A percentile compares a stretch with the other conserved stretches of the same genome.
Conservation (phyloP, 1,140 invertebrate species). For the Drosophila guanche region DNA sequence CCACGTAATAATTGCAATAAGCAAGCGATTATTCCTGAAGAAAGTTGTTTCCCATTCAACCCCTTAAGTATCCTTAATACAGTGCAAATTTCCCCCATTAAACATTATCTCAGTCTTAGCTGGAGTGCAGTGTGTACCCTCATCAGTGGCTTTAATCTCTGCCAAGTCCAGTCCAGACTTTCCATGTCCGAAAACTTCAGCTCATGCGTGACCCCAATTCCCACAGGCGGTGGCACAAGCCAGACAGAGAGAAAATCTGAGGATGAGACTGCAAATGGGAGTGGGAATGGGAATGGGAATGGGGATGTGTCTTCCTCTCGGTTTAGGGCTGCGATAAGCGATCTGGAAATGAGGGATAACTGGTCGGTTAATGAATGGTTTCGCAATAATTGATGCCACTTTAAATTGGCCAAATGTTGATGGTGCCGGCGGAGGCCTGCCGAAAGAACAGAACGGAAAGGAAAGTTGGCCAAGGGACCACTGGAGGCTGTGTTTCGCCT, state of each 20-base stretch:
- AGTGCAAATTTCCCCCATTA: constrained; percentile 49
- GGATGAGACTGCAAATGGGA: constrained; percentile 36
- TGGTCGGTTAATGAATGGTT: constrained; percentile 76
- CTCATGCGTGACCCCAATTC: constrained; percentile 74
- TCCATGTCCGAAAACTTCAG: constrained; percentile 46
- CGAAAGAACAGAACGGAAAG: constrained; percentile 40
- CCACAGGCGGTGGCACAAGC: constrained; percentile 51
- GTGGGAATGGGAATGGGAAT: constrained; percentile 5
- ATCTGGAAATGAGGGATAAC: constrained; percentile 78
- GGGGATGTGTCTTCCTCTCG: constrained; percentile 35
- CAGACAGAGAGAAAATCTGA: constrained; percentile 23
- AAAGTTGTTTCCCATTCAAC: neutral
- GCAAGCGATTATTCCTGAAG: too few relatives aligned
- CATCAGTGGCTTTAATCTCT: constrained; percentile 43
- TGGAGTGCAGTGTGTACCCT: constrained; percentile 6
- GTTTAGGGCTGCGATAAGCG: constrained; percentile 69
- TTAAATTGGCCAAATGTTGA: constrained; percentile 68
- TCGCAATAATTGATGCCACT: constrained; percentile 79
- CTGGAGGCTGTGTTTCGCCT: constrained; percentile 15
- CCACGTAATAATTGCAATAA: constrained; percentile 1
- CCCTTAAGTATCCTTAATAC: constrained; percentile 42
- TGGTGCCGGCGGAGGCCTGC: too few relatives aligned
- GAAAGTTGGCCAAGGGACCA: constrained; percentile 66
- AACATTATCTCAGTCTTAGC: constrained; percentile 36
- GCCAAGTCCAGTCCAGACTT: constrained; percentile 44